These are phyloP conservation scores for Drosophila siamana DNA, from an alignment of 2,888 invertebrate genomes.

Conservation along the genomic window DNA sequence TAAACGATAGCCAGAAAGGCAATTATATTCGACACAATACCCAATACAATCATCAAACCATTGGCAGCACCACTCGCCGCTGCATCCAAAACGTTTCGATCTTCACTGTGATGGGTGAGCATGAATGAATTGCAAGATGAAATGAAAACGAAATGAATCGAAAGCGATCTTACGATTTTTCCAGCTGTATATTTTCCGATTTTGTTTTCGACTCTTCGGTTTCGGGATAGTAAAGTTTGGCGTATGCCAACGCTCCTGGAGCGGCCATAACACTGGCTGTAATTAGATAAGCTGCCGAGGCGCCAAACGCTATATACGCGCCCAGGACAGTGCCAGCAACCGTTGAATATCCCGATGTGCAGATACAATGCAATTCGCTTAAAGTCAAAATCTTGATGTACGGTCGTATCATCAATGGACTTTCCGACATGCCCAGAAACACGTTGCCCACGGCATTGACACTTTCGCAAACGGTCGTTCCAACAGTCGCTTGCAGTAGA, in stretches of 20 bases:
- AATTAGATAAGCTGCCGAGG: slow-evolving; percentile 93
- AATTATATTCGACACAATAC: slow-evolving; percentile 89
- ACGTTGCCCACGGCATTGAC: slow-evolving; percentile 96
- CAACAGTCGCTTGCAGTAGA: slow-evolving; percentile 89
- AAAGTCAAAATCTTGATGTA: slow-evolving; percentile 91
- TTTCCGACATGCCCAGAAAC: slow-evolving; percentile 96
- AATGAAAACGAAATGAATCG: not conserved
- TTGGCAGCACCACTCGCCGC: slow-evolving; percentile 93
- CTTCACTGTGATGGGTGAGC: slow-evolving; percentile 87
- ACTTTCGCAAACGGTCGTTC: slow-evolving; percentile 96
- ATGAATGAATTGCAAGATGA: no score
- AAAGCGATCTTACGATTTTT: slow-evolving; percentile 87
- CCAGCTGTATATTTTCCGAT: slow-evolving; percentile 84
- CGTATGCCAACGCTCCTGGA: slow-evolving; percentile 94
- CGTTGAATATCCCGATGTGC: slow-evolving; percentile 96
- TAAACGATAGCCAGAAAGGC: slow-evolving; percentile 51
- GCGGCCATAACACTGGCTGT: slow-evolving; percentile 98
- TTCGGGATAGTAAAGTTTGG: slow-evolving; percentile 97
- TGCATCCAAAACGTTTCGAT: slow-evolving; percentile 93
- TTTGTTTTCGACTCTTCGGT: slow-evolving; percentile 91
- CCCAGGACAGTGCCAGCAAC: slow-evolving; percentile 96
- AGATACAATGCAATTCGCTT: slow-evolving; percentile 95
- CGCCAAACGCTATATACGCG: slow-evolving; percentile 95
- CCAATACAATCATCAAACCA: slow-evolving; percentile 91
- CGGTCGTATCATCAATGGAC: slow-evolving; percentile 94